phyloP scores from a whole-genome alignment of 2,888 invertebrate genomes.

The Quadroppia sp. region DNA sequence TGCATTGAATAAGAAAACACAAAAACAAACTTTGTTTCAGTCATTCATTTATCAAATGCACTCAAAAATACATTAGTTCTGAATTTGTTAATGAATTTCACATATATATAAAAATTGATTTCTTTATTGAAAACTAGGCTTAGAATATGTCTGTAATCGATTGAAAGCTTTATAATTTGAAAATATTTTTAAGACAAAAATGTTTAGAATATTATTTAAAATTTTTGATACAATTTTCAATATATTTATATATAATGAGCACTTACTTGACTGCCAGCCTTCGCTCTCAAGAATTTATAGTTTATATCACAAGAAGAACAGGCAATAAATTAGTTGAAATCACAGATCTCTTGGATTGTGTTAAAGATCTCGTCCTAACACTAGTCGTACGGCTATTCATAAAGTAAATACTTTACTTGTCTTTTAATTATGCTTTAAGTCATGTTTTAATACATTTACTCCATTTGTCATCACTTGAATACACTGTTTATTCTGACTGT shows the following conservation, averaged over 20 bases:
- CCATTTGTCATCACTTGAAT: conserved; percentile 8
- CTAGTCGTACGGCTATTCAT: not conserved
- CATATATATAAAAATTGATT: too few relatives aligned
- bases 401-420: not conserved
- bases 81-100: too few relatives aligned
- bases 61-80: not conserved
- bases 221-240: not conserved
- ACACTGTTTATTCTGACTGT: not conserved
- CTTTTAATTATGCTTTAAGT: not conserved
- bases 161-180: not conserved
- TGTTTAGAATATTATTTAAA: not conserved
- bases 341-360: not conserved
- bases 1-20: not conserved
- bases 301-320: not conserved
- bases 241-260: not conserved
- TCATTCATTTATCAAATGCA: not conserved
- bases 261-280: not conserved
- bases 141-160: not conserved
- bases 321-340: not conserved
- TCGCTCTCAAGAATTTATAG: not conserved
- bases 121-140: too few relatives aligned
- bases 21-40: not conserved
- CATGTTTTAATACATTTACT: not conserved
- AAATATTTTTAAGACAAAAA: not conserved
- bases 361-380: not conserved